phyloP scores from a whole-genome alignment of 2,888 invertebrate genomes.

The Panopea generosa region DNA sequence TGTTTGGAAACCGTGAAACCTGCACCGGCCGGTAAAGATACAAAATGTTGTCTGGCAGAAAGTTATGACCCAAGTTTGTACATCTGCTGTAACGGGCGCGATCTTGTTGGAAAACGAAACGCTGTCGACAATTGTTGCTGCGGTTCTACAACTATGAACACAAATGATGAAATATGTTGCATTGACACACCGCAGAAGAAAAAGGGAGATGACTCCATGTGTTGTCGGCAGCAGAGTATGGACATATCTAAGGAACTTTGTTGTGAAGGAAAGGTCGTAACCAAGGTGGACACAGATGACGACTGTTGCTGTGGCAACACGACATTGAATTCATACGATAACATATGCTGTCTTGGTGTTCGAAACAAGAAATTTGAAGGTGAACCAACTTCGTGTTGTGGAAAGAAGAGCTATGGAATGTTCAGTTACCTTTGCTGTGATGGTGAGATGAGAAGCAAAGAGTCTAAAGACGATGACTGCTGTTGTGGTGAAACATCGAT shows the following conservation, averaged over 20 bases:
- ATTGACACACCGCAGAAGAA: slow-evolving; percentile 36
- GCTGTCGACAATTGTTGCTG: slow-evolving; percentile 53
- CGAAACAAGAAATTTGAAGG: slow-evolving; percentile 48
- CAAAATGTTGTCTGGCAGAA: slow-evolving; percentile 33
- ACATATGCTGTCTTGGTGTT: slow-evolving; percentile 47
- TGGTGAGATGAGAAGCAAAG: slow-evolving; percentile 33
- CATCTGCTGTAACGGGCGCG: slow-evolving; percentile 46
- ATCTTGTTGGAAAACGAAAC: slow-evolving; percentile 32
- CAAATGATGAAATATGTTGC: slow-evolving; percentile 49
- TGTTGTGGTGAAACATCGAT: slow-evolving; percentile 52
- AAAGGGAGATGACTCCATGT: slow-evolving; percentile 40
- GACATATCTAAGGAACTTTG: slow-evolving; percentile 34
- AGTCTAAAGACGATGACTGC: slow-evolving; percentile 33
- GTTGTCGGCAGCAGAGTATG: slow-evolving; percentile 44
- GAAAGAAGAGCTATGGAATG: slow-evolving; percentile 34
- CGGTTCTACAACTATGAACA: slow-evolving; percentile 51
- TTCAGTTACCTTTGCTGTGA: slow-evolving; percentile 49
- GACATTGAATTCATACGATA: slow-evolving; percentile 38
- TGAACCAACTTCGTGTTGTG: slow-evolving; percentile 49
- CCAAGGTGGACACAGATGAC: slow-evolving; percentile 32
- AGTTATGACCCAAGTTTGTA: slow-evolving; percentile 39
- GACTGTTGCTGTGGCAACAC: slow-evolving; percentile 51
- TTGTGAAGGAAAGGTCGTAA: slow-evolving; percentile 27
- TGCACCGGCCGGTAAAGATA: slow-evolving; percentile 30
- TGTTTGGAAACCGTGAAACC: slow-evolving; percentile 36